Percentiles rank a stretch among this genome's conserved stretches.
phyloP scores from a whole-genome alignment of 2,113 vertebrate genomes.

The Nicator chloris region DNA sequence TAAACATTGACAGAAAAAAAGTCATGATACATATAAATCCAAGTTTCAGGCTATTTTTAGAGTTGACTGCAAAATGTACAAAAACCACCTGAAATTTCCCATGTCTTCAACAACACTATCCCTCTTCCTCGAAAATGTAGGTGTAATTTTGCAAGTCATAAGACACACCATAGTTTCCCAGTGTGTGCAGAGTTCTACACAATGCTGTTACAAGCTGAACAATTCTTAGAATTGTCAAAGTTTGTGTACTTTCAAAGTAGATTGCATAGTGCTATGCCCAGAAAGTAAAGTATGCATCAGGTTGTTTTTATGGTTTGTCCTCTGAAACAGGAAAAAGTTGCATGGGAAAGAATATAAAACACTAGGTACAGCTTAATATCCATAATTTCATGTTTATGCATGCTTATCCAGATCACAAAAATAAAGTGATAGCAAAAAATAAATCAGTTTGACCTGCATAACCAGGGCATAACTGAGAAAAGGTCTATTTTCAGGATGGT shows the following conservation, averaged over 20 bases:
- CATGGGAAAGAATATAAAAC: constrained; percentile 30
- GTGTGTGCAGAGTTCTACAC: not conserved
- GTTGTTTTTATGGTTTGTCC: not conserved
- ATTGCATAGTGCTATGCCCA: not conserved
- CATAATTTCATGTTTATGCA: constrained; percentile 53
- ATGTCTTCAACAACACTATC: not conserved
- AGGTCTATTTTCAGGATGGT: constrained; percentile 42
- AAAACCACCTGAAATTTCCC: not conserved
- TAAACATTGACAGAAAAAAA: not conserved
- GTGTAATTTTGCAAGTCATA: not conserved
- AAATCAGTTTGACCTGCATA: constrained; percentile 53
- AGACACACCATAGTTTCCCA: not conserved
- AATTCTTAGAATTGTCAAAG: not conserved
- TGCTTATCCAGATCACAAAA: constrained; percentile 31
- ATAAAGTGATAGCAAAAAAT: constrained; percentile 41
- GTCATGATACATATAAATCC: not conserved
- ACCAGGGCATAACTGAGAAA: constrained; percentile 36
- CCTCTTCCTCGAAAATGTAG: not conserved
- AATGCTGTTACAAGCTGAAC: not conserved
- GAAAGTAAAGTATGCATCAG: not conserved
- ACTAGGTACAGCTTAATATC: constrained; percentile 30
- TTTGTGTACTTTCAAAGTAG: not conserved
- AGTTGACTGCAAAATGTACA: not conserved
- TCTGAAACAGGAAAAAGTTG: not conserved
- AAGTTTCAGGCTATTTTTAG: not conserved